Evolutionary conservation across 2,888 invertebrate genomes (phyloP), one percentile per base, ranked within the genome.

Genomic region (Dryococelus australis): DNA sequence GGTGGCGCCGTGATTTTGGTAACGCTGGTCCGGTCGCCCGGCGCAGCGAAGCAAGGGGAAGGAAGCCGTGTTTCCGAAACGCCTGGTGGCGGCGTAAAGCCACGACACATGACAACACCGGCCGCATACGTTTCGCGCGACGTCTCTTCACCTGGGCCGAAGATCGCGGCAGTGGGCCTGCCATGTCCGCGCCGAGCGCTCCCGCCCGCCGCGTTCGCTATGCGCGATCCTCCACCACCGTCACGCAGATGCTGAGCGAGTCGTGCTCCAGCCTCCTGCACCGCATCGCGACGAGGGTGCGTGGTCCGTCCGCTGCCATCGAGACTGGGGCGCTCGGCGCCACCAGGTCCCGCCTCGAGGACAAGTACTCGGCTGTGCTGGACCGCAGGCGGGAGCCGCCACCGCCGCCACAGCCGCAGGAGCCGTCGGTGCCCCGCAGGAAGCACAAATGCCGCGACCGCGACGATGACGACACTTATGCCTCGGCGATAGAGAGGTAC

Each of bases 241-340:
- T 98, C 90, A 96, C 97, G 89, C 97, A 98, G 93, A 93, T 98
- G 91, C 93, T 98, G 90, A 96, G 96, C 90, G 97, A 98, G 92
- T 97, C 97, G 90, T 98, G 97, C 93, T 96, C 97, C 91, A 97
- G 95, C 93, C 94, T 98, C 90, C 94, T 98, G 91, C 97, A 97
- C 92, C 94, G 97, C 90, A 94, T 98, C 91, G 94, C 95, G 13
- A 96, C 96, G 65, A 94, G 96, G 89, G 95, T 95, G 85, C 95
- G 97, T 89, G 96, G 96, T 85, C 97, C 97, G 80, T 97, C 89
- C 26, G n/a, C 88, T 12, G 83, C 84, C 65, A 87, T 47, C 43
- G 79, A 81, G 81, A 53, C 79, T 47, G 84, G 88, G 79, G 87
- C 94, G 91, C 84, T 93, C 85, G 95, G 94, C 84, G 93, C 93